Evolutionary conservation across 1,140 invertebrate genomes (phyloP), one percentile per base, ranked within the genome.

Genomic region (Drosophila elegans): DNA sequence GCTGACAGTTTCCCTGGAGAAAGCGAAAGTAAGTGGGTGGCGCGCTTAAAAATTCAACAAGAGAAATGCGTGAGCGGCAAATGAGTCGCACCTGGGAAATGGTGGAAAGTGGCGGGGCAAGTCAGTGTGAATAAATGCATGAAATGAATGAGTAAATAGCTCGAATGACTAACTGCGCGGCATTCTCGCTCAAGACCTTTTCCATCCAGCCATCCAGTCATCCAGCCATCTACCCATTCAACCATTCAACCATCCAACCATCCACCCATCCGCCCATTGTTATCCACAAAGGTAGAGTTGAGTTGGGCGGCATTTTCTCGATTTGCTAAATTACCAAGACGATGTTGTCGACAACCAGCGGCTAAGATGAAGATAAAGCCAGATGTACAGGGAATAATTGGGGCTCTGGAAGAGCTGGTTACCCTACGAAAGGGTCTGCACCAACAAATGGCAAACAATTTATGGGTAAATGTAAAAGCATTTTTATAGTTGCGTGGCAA

Each of bases 121-220:
- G 78, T 81, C 78, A 82, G 75, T 85, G 82, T 85, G 83, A 86
- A 85, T 85, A 85, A 88, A 86, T 86, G 74, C 78, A 86, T 86
- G 82, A 86, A 86, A 86, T 86, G 82, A 86, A 86, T 86, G 74
- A 86, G 74, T 86, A 86, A 85, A 85, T 85, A 85, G 76, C 82
- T 71, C 55, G 68, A 85, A 85, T 82, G 83, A 85, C 82, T 86
- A 86, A 85, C 82, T 72, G 82, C 69, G 74, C 46, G 68, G 64
- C 78, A 81, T 78, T 79, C 72, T 74, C 67, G 27, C 57, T 36
- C 51, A 62, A 74, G 57, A 54, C 69, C 63, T 41, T 55, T 55
- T 44, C 49, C 48, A 5, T 10, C 13, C 44, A 45, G 16, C 16
- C 1, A 21, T 21, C 16, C 16, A 21, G 16, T 1, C 1, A 21